Conservation (phyloP, 2,888 invertebrate genomes). For the Leucophora obtusa region DNA sequence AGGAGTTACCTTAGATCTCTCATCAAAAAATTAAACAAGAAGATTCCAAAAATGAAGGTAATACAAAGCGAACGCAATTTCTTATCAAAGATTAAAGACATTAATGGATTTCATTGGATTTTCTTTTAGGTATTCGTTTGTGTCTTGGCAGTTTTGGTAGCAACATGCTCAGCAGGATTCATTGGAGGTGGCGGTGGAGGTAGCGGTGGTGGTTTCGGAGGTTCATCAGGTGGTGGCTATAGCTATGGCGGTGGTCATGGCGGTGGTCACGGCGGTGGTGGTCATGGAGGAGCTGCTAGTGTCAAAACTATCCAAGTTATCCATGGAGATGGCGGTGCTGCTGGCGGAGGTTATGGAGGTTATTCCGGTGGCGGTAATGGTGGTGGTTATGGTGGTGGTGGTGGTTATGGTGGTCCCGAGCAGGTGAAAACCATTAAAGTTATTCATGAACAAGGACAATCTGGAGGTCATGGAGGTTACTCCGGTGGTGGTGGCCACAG, state of each 20-base stretch:
- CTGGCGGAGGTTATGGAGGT: conserved; percentile 43
- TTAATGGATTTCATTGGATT: neutral
- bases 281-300: conserved; percentile 9
- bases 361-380: conserved; percentile 17
- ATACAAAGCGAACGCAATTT: neutral
- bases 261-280: neutral
- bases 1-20: conserved; percentile 18
- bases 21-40: conserved; percentile 36
- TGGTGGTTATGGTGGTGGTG: neutral
- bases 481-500: neutral
- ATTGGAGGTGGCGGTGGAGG: conserved; percentile 31
- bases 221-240: conserved; percentile 39
- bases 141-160: conserved; percentile 57
- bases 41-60: conserved; percentile 63
- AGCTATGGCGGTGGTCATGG: conserved; percentile 24
- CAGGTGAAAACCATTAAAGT: conserved; percentile 35
- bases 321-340: conserved; percentile 52
- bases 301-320: conserved; percentile 67
- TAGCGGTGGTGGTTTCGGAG: conserved; percentile 22
- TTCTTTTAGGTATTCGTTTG: conserved; percentile 60
- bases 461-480: conserved; percentile 27
- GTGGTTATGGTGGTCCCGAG: conserved; percentile 29
- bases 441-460: conserved; percentile 23
- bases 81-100: too few species aligned
- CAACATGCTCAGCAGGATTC: conserved; percentile 61